Percentiles rank a stretch among this genome's conserved stretches.
These are phyloP conservation scores for Alentia gelatinosa DNA, from an alignment of 2,888 invertebrate genomes.

Conservation along the genomic window DNA sequence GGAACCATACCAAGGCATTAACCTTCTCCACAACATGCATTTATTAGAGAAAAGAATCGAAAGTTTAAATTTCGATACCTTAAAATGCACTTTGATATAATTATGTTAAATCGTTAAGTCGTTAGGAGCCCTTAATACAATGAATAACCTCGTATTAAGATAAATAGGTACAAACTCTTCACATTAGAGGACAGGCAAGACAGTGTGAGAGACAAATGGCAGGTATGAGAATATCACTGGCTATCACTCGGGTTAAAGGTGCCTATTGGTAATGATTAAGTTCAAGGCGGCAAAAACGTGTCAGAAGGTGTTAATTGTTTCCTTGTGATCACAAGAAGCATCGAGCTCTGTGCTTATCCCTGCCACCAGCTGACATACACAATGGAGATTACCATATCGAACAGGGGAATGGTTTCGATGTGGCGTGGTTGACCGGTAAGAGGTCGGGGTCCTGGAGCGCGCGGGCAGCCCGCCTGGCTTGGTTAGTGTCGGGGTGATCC, in stretches of 20 bases:
- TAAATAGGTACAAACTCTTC: too few species aligned
- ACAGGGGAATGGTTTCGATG: constrained; percentile 41
- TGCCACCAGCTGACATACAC: background rate
- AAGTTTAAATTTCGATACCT: too few species aligned
- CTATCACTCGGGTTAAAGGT: background rate
- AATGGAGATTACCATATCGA: constrained; percentile 30
- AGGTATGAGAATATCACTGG: background rate
- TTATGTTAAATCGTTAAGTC: too few species aligned
- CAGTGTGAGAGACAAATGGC: background rate
- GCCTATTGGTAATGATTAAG: background rate
- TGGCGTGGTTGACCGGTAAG: constrained; percentile 11
- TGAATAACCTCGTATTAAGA: too few species aligned
- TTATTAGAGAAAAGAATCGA: too few species aligned
- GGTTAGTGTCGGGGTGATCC: constrained; percentile 19
- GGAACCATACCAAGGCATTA: too few species aligned
- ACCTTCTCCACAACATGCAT: too few species aligned
- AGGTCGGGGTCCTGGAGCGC: constrained; percentile 39
- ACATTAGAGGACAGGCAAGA: background rate
- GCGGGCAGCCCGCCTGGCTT: background rate
- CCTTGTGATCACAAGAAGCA: background rate
- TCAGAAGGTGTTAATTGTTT: background rate
- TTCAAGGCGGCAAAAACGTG: background rate
- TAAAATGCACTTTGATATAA: too few species aligned
- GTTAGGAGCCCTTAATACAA: too few species aligned
- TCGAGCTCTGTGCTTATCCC: background rate